These are phyloP conservation scores for Mesopsocus fuscifrons DNA, from an alignment of 2,888 invertebrate genomes.

Conservation along the genomic window DNA sequence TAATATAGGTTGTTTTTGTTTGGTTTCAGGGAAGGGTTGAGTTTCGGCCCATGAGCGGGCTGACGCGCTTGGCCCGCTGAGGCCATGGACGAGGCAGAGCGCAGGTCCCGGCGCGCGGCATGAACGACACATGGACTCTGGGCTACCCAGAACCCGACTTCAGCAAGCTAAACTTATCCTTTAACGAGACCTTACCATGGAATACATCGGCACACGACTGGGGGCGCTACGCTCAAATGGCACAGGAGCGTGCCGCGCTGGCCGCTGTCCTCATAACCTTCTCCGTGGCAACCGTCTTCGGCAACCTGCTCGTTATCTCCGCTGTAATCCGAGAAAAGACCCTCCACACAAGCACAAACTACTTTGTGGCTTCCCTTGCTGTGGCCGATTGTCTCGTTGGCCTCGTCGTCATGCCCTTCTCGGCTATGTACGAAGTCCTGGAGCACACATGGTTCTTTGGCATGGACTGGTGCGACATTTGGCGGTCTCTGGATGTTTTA, in stretches of 20 bases:
- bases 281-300: constrained; percentile 83
- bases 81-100: no score
- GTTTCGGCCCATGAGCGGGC: no score
- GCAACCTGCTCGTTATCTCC: constrained; percentile 83
- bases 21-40: no score
- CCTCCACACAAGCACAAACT: constrained; percentile 92
- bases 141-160: neutral
- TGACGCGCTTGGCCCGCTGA: no score
- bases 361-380: constrained; percentile 90
- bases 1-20: no score
- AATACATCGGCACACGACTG: no score
- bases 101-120: neutral
- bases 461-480: constrained; percentile 90
- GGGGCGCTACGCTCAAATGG: constrained; percentile 22
- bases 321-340: constrained; percentile 87
- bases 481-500: constrained; percentile 91
- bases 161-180: neutral
- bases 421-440: constrained; percentile 72
- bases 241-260: constrained; percentile 51
- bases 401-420: constrained; percentile 94
- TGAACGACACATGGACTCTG: neutral
- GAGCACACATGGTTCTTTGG: constrained; percentile 91
- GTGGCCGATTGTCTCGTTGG: constrained; percentile 94
- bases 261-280: constrained; percentile 70
- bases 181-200: neutral